Evolutionary conservation across 2,888 invertebrate genomes (phyloP).

Genomic region (Asteroscopus sphinx): DNA sequence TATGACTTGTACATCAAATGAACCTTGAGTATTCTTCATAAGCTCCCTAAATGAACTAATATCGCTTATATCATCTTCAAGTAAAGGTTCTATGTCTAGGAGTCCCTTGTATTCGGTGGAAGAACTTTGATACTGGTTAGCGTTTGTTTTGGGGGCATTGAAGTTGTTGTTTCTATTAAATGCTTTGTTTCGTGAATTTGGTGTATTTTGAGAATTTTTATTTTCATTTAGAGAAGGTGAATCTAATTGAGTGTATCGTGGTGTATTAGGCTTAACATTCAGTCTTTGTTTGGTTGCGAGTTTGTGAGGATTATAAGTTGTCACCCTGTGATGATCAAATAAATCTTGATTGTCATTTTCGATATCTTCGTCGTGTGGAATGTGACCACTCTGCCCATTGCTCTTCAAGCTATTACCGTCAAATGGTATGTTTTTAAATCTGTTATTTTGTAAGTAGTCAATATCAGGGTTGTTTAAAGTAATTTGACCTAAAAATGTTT

Average conservation of each 20-base stretch:
- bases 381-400: slow-evolving; percentile 82
- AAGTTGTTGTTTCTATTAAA: slow-evolving; percentile 63
- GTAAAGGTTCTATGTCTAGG: slow-evolving; percentile 88
- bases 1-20: slow-evolving; percentile 89
- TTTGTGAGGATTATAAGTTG: slow-evolving; percentile 85
- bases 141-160: slow-evolving; percentile 65
- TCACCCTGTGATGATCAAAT: slow-evolving; percentile 83
- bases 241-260: slow-evolving; percentile 73
- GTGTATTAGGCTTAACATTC: slow-evolving; percentile 74
- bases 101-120: slow-evolving; percentile 87
- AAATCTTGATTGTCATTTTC: slow-evolving; percentile 83
- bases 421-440: slow-evolving; percentile 85
- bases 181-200: slow-evolving; percentile 63
- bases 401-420: slow-evolving; percentile 86
- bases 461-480: slow-evolving; percentile 91
- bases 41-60: slow-evolving; percentile 84
- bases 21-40: slow-evolving; percentile 83
- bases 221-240: slow-evolving; percentile 66
- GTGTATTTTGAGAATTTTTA: slow-evolving; percentile 53
- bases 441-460: slow-evolving; percentile 82
- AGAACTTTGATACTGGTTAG: slow-evolving; percentile 69
- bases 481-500: slow-evolving; percentile 91
- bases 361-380: slow-evolving; percentile 79
- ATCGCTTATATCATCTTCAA: slow-evolving; percentile 90
- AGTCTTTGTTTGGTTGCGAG: slow-evolving; percentile 78